phyloP scores from a whole-genome alignment of 1,140 invertebrate species.

The Drosophila equinoxialis region DNA sequence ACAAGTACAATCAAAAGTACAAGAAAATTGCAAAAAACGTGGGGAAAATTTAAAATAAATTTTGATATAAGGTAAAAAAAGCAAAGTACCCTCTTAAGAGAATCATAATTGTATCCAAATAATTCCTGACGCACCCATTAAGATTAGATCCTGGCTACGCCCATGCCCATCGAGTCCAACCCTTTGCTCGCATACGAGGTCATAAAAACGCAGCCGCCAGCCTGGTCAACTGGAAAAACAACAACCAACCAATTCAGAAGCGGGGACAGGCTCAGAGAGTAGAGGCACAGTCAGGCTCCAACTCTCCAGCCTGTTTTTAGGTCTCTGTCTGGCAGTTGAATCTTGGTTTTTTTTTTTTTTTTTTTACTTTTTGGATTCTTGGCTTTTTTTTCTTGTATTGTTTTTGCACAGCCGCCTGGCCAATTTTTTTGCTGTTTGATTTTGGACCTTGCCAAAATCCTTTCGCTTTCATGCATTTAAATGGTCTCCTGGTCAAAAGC shows the following conservation, averaged over 20 bases:
- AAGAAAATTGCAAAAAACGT: too few species aligned
- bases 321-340: background rate
- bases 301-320: constrained; percentile 24
- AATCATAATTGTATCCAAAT: background rate
- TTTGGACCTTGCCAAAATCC: constrained; percentile 80
- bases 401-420: constrained; percentile 59
- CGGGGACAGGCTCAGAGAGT: constrained; percentile 8
- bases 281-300: constrained; percentile 5
- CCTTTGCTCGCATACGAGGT: constrained; percentile 35
- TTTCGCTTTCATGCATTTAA: constrained; percentile 81
- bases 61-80: too few species aligned
- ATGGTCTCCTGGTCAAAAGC: constrained; percentile 44
- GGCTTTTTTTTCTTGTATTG: background rate
- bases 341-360: background rate
- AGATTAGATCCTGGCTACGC: background rate
- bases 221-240: constrained; percentile 79
- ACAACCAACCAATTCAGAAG: constrained; percentile 26
- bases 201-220: constrained; percentile 44
- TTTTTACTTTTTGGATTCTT: background rate
- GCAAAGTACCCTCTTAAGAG: too few species aligned
- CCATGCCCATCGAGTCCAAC: background rate
- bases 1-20: too few species aligned
- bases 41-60: too few species aligned
- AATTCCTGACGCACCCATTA: background rate
- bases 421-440: constrained; percentile 73